Conservation (phyloP, 2,113 vertebrate species). For the Nothocercus julius region DNA sequence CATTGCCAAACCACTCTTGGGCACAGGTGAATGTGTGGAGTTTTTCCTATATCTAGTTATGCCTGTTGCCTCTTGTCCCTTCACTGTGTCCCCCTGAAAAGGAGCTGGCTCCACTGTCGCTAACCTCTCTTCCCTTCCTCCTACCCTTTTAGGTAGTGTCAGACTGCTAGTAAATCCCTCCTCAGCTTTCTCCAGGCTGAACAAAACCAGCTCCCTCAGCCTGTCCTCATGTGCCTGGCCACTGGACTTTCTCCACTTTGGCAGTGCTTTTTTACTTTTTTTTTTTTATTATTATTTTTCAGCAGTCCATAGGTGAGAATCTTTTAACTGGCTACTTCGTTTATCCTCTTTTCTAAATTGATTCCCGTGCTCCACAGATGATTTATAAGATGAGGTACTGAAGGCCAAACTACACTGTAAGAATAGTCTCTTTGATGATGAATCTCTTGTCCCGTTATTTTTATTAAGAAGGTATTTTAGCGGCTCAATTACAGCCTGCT, state of each 20-base stretch:
- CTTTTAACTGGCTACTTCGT: not conserved
- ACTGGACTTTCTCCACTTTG: not conserved
- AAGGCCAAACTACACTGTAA: not conserved
- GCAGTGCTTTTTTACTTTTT: not conserved
- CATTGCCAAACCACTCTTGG: not conserved
- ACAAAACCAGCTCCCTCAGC: not conserved
- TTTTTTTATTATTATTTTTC: not conserved
- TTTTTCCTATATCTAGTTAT: not conserved
- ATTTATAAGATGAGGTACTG: not conserved
- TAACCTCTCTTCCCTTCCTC: not conserved
- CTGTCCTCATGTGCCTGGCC: not conserved
- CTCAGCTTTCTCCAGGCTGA: not conserved
- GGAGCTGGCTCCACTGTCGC: not conserved
- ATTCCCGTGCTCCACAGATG: accelerated
- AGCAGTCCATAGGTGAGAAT: not conserved
- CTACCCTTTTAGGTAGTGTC: not conserved
- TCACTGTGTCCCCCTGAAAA: not conserved
- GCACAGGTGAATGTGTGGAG: accelerated
- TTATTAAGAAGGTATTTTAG: not conserved
- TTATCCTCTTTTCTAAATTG: not conserved
- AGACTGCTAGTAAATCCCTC: not conserved
- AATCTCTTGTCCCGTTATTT: slow-evolving; percentile 9
- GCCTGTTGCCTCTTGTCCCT: not conserved
- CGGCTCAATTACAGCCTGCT: not conserved
- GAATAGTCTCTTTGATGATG: not conserved